phyloP scores from a whole-genome alignment of 2,797 vertebrate genomes.

The Esox masquinongy region DNA sequence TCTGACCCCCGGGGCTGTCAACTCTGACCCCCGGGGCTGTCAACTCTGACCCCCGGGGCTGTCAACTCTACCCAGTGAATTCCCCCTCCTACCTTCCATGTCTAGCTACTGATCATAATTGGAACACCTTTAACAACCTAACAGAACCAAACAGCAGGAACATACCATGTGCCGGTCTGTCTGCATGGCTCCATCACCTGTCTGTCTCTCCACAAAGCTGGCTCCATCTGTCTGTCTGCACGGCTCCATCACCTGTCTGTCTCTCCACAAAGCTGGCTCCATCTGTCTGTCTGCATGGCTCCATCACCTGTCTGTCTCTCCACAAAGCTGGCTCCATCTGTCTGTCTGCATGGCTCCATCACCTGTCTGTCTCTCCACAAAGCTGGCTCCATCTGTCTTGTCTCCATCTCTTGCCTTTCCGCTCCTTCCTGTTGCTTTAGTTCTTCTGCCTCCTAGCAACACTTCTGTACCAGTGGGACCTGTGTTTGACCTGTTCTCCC shows the following conservation, averaged over 20 bases:
- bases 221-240: background rate
- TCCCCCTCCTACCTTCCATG: too few relatives aligned
- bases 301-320: background rate
- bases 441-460: slow-evolving; percentile 63
- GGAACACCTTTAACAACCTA: too few relatives aligned
- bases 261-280: background rate
- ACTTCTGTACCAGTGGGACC: slow-evolving; percentile 23
- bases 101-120: too few relatives aligned
- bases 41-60: too few relatives aligned
- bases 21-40: too few relatives aligned
- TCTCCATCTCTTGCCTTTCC: background rate
- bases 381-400: background rate
- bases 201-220: background rate
- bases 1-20: too few relatives aligned
- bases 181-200: background rate
- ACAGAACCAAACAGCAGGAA: too few relatives aligned
- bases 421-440: slow-evolving; percentile 39
- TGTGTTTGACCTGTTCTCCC: background rate
- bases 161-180: too few relatives aligned
- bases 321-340: background rate
- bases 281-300: background rate
- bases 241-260: background rate
- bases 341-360: background rate
- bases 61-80: too few relatives aligned
- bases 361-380: background rate